A percentile compares a stretch with the other conserved stretches of the same genome.
phyloP scores from a whole-genome alignment of 2,888 invertebrate species.

The Patella pellucida region DNA sequence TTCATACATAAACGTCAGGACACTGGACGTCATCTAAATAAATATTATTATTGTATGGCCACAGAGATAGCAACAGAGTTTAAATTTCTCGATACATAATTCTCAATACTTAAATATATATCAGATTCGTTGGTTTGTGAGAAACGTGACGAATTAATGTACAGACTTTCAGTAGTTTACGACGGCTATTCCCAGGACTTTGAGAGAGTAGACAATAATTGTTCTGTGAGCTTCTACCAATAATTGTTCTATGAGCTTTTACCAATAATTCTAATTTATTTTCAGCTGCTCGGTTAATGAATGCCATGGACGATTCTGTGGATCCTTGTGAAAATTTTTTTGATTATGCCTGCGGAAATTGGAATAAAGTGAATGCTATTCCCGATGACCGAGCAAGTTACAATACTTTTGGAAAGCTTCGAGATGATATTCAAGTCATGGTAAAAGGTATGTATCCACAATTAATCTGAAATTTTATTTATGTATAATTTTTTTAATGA shows the following conservation, averaged over 20 bases:
- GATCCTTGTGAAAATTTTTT: slow-evolving; percentile 89
- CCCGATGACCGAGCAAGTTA: slow-evolving; percentile 87
- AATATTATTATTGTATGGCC: too few relatives aligned
- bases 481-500: too few relatives aligned
- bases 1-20: too few relatives aligned
- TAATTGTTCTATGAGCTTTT: neutral
- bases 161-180: too few relatives aligned
- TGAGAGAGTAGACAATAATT: too few relatives aligned
- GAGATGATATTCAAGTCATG: slow-evolving; percentile 85
- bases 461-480: too few relatives aligned
- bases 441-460: slow-evolving; percentile 75
- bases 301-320: slow-evolving; percentile 83
- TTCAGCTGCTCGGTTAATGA: slow-evolving; percentile 82
- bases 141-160: too few relatives aligned
- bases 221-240: neutral
- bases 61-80: too few relatives aligned
- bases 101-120: too few relatives aligned
- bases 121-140: too few relatives aligned
- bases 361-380: slow-evolving; percentile 88
- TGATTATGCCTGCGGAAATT: slow-evolving; percentile 88
- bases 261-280: slow-evolving; percentile 11
- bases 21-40: too few relatives aligned
- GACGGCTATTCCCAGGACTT: neutral
- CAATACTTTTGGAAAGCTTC: slow-evolving; percentile 87
- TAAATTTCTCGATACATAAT: too few relatives aligned